Percentiles rank a stretch among this genome's conserved stretches.
Evolutionary conservation across 2,888 invertebrate species (phyloP).

Genomic region (Agrochola macilenta): DNA sequence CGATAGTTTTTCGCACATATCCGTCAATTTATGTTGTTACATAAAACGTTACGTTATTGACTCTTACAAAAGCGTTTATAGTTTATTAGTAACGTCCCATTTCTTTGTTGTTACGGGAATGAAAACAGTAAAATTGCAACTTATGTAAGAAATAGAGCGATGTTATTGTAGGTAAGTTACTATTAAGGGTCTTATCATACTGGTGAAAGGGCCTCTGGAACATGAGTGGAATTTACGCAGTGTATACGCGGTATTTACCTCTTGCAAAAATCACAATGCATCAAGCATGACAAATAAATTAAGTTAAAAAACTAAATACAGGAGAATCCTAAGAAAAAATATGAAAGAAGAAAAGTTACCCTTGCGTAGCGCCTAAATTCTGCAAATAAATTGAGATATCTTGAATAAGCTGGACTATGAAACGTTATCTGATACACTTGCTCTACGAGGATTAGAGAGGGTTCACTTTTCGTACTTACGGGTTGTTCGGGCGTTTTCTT

Average conservation of each 20-base stretch:
- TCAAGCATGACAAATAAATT: too few relatives aligned
- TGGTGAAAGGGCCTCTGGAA: neutral
- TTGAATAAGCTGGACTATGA: neutral
- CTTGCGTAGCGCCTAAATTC: neutral
- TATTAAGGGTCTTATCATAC: neutral
- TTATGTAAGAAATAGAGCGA: conserved; percentile 3
- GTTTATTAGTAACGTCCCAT: conserved; percentile 27
- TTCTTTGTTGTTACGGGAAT: conserved; percentile 38
- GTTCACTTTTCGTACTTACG: too few relatives aligned
- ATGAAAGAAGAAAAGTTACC: neutral
- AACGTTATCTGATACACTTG: neutral
- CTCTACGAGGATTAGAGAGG: neutral
- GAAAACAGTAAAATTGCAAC: conserved; percentile 12
- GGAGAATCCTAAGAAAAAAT: too few relatives aligned
- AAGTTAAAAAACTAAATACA: too few relatives aligned
- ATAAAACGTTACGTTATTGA: conserved; percentile 16
- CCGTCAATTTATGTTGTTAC: conserved; percentile 2
- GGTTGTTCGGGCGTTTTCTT: too few relatives aligned
- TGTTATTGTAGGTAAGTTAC: conserved; percentile 24
- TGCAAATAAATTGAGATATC: neutral
- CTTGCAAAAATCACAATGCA: too few relatives aligned
- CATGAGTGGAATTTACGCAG: too few relatives aligned
- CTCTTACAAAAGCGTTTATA: conserved; percentile 20
- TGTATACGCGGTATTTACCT: too few relatives aligned
- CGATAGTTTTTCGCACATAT: conserved; percentile 24